These are phyloP conservation scores for Nesogale talazaci DNA, from an alignment of 2,113 vertebrate genomes.

Conservation along the genomic window DNA sequence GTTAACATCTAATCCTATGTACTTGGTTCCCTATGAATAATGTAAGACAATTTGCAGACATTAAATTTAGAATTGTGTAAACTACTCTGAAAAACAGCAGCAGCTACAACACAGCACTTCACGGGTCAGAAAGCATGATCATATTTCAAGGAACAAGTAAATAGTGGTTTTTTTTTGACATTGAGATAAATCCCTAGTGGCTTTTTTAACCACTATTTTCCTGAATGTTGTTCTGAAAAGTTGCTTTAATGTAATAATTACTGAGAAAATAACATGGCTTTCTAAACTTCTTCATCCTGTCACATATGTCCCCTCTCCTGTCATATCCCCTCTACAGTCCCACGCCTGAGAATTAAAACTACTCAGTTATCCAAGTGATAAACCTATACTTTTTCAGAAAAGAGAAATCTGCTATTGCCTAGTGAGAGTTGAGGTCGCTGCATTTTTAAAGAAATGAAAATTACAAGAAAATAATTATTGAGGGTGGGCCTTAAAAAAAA, in stretches of 20 bases:
- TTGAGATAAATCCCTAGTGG: not conserved
- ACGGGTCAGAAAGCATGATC: not conserved
- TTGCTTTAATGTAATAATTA: conserved; percentile 20
- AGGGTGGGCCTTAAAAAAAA: not conserved
- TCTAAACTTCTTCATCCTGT: not conserved
- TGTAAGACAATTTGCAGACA: not conserved
- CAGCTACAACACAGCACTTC: not conserved
- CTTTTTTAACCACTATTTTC: not conserved
- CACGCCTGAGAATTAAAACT: not conserved
- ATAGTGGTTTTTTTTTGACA: not conserved
- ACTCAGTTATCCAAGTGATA: not conserved
- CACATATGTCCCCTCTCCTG: too few species aligned
- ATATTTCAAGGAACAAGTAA: conserved; percentile 42
- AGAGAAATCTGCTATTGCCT: not conserved
- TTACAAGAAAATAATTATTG: conserved; percentile 29
- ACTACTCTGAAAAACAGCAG: not conserved
- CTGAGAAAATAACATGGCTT: not conserved
- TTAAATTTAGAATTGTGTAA: conserved; percentile 8
- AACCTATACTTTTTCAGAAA: not conserved
- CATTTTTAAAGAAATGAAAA: conserved; percentile 42
- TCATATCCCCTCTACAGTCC: not conserved
- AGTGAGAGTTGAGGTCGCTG: not conserved
- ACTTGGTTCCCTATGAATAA: not conserved
- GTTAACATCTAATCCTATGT: not conserved
- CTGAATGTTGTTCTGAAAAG: not conserved